Base-by-base conservation (phyloP, 2,888 invertebrate species). In the Lacanobia wlatinum region DNA sequence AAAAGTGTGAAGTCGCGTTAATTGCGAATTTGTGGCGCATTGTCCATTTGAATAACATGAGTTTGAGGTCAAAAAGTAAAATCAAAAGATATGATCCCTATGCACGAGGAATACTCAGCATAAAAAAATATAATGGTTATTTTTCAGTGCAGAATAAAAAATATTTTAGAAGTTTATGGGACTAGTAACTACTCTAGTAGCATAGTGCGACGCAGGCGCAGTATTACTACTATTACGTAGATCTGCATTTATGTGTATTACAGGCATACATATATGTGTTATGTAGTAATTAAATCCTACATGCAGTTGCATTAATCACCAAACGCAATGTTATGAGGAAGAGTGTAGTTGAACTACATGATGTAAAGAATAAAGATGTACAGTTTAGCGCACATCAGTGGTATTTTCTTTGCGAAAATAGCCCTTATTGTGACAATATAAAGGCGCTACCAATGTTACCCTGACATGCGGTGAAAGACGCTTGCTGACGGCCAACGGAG, bases 401-500 rank as follows among this genome's bases (percentile, higher is more conserved):
- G 1, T n/a, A n/a, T 5, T 38, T 38, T 12, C 5, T 7, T 12
- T 6, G 7, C 12, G 2, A 38, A 58, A 58, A 38, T 38, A 38
- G 38, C 38, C n/a, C 14, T n/a, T n/a, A 38, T 18, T 38, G 38
- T 34, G n/a, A 58, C 38, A 0, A 3, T 6, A 12, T 58, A n/a
- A 21, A 21, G 16, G 21, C 16, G 7, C 4, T 40, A 10, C 23
- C 9, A 46, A 18, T 18, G 18, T 23, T 43, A 43, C 16, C 43
- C 2, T 10, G 23, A 53, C 28, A 34, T 66, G 21, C 16, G 38
- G 38, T n/a, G n/a, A 16, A 61, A 55, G 66, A 40, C 50, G 43
- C 52, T 67, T 68, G 67, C 21, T 67, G 50, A 67, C 68, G 70
- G 68, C 59, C 68, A 76, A 80, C 43, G 38, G 50, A 61, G 21